Percentiles rank a stretch among this genome's conserved stretches.
Evolutionary conservation across 2,888 invertebrate genomes (phyloP).

Genomic region (Eumerus sabulonum): DNA sequence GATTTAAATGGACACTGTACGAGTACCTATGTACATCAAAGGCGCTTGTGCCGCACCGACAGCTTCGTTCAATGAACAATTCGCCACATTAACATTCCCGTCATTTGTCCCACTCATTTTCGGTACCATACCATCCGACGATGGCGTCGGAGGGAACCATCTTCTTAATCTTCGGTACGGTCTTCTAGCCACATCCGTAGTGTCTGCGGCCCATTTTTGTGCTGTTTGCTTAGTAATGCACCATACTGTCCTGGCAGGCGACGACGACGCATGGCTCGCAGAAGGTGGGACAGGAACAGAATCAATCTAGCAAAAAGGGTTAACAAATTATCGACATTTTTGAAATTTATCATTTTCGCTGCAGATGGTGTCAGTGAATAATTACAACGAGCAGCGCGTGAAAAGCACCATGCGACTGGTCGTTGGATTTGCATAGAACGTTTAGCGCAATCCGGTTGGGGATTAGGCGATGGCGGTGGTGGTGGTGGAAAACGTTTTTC

Average conservation of each 20-base stretch:
- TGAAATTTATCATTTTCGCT: constrained; percentile 65
- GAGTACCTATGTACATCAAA: too few relatives aligned
- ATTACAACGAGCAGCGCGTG: constrained; percentile 51
- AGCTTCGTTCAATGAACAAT: constrained; percentile 11
- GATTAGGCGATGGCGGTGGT: constrained; percentile 47
- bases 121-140: constrained; percentile 5
- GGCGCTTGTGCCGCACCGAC: constrained; percentile 17
- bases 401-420: constrained; percentile 45
- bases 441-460: constrained; percentile 21
- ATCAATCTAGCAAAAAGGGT: constrained; percentile 58
- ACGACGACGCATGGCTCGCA: neutral
- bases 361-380: constrained; percentile 66
- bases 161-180: constrained; percentile 3
- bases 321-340: constrained; percentile 67
- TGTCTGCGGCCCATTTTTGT: constrained; percentile 24
- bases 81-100: constrained; percentile 37
- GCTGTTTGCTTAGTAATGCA: constrained; percentile 13
- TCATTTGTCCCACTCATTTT: constrained; percentile 46
- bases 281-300: constrained; percentile 28
- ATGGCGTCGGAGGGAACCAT: neutral
- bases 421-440: constrained; percentile 53
- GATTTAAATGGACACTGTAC: constrained; percentile 35
- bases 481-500: constrained; percentile 48
- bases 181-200: constrained; percentile 23
- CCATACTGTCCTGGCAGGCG: constrained; percentile 34